A percentile compares a stretch with the other conserved stretches of the same genome.
These are phyloP conservation scores for Scaptomyza hsui DNA, from an alignment of 1,140 invertebrate species.

Conservation along the genomic window DNA sequence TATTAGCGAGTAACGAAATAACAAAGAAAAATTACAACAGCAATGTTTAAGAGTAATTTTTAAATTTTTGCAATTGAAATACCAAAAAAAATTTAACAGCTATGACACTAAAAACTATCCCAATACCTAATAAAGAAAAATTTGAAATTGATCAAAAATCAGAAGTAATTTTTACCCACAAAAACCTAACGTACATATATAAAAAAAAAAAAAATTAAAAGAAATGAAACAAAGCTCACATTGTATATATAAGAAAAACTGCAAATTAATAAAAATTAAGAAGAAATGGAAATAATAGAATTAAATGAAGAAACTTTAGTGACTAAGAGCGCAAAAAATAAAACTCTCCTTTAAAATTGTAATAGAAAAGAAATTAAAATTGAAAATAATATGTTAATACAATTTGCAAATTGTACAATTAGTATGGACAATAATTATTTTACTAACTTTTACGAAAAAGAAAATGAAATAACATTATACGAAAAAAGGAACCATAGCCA, in stretches of 20 bases:
- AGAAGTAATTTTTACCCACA: too few species aligned
- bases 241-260: constrained; percentile 10
- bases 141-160: constrained; percentile 6
- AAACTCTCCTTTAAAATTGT: constrained; percentile 3
- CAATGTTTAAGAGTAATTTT: too few species aligned
- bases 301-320: constrained; percentile 14
- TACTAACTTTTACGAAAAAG: too few species aligned
- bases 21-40: constrained; percentile 19
- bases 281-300: too few species aligned
- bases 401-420: too few species aligned
- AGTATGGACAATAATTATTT: too few species aligned
- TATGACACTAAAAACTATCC: constrained; percentile 7
- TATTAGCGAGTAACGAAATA: constrained; percentile 13
- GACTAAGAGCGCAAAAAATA: constrained; percentile 12
- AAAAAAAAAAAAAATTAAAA: too few species aligned
- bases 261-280: constrained; percentile 15
- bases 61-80: constrained; percentile 25
- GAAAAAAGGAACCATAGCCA: too few species aligned
- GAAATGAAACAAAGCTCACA: too few species aligned
- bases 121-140: constrained; percentile 17
- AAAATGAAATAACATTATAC: too few species aligned
- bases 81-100: constrained; percentile 9
- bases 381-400: constrained; percentile 9
- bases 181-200: constrained; percentile 10
- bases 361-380: too few species aligned